Base-by-base conservation (phyloP, 2,888 invertebrate species). In the Osmoderma eremita region DNA sequence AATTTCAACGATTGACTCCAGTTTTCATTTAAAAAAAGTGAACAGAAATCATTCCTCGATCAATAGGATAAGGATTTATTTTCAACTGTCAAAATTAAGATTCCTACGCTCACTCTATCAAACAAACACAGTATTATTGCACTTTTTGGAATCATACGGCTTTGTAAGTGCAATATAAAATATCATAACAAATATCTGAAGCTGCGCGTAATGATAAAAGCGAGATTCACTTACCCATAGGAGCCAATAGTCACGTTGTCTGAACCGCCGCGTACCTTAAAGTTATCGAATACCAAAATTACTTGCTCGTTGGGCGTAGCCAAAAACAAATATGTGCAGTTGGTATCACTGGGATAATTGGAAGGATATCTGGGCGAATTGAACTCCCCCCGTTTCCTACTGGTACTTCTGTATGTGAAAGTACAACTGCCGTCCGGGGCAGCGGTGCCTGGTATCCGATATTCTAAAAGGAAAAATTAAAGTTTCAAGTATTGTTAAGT, bases 341-440 rank as follows among this genome's bases (percentile, higher is more conserved):
- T 94, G 73, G 93, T 95, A 82, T 91, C 92, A 78, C 95, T 94
- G 72, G 97, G 97, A 86, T 98, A 98, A 85, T 95, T 94, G 79
- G 95, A 94, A 78, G 97, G 97, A 87, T 95, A 96, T 69, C 97
- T 90, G 18, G 97, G 97, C 63, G 97, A 97, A 84, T 98, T 98
- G 82, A 97, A 93, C 79, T 95, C 94, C 58, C 96, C 96, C 68
- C 90, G 89, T 82, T 94, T 94, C 79, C 91, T 90, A 45, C 94
- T 92, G 74, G 90, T 89, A 80, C 95, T 95, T 75, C 90, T 88
- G 84, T 97, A 98, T 10, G 94, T 92, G 82, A 97, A 98, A 69
- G 91, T 91, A 82, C 97, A 98, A 75, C 90, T 91, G 68, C 95
- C 95, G 76, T 94, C 93, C 4, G 95, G 95, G 20, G 96, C 93